phyloP scores from a whole-genome alignment of 2,797 vertebrate genomes.

The Lithobates pipiens region DNA sequence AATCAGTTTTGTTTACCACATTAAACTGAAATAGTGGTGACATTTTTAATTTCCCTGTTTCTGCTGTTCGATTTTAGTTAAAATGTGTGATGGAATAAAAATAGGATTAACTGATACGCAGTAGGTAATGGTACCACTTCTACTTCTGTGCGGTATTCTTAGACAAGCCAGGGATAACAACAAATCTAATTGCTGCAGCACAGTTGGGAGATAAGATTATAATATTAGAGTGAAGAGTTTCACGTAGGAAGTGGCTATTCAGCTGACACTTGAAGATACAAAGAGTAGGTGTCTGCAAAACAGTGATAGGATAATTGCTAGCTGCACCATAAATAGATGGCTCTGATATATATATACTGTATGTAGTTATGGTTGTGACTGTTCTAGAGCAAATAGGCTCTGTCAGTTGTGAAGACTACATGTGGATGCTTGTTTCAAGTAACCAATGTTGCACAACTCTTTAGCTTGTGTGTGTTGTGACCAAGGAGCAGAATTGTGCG shows the following conservation, averaged over 20 bases:
- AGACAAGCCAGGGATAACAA: slow-evolving; percentile 21
- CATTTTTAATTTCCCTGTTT: not conserved
- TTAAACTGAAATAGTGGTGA: not conserved
- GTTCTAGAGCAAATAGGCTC: not conserved
- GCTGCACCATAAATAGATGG: slow-evolving; percentile 34
- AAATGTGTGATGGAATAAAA: not conserved
- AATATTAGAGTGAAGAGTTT: slow-evolving; percentile 13
- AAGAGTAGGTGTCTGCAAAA: slow-evolving; percentile 47
- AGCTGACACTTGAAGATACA: slow-evolving; percentile 44
- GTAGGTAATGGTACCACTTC: not conserved
- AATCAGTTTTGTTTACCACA: not conserved
- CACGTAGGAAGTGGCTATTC: slow-evolving; percentile 21
- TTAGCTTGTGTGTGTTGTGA: not conserved
- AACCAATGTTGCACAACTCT: too few species aligned
- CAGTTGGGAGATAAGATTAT: slow-evolving; percentile 52
- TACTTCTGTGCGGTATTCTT: not conserved
- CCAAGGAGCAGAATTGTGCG: not conserved
- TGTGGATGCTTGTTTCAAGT: not conserved
- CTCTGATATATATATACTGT: not conserved
- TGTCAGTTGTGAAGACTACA: not conserved
- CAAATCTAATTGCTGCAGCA: slow-evolving; percentile 12
- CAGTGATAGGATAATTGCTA: slow-evolving; percentile 46
- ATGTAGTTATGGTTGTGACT: slow-evolving; percentile 14
- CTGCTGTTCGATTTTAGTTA: not conserved
- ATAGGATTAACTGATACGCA: slow-evolving; percentile 9